Base-by-base conservation (phyloP, 2,888 invertebrate genomes). In the Ferrisia virgata region DNA sequence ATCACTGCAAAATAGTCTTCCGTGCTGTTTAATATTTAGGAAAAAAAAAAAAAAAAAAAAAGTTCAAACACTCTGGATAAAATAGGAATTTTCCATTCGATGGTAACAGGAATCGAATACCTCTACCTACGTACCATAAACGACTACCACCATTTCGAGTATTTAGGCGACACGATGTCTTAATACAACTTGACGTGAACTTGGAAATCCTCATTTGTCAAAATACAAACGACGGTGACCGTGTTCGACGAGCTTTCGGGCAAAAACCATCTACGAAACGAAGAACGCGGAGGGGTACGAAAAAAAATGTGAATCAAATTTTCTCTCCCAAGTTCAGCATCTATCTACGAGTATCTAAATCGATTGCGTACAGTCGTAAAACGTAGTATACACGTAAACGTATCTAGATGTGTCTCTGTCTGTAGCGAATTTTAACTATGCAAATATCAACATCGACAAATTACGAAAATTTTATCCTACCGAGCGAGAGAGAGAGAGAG, bases 361-460 rank as follows among this genome's bases (percentile, higher is more conserved):
- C 36, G 36, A 36, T 36, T 36, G 36, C 13, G 2, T 0, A 8
- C 1, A 22, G 53, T 53, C 53, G 53, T 53, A 53, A 53, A 53
- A 53, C 53, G 22, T 53, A 53, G 53, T 2, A 47, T n/a, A n/a
- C n/a, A n/a, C n/a, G n/a, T n/a, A n/a, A n/a, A n/a, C n/a, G n/a
- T n/a, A n/a, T n/a, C n/a, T n/a, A n/a, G n/a, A n/a, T n/a, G n/a
- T n/a, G n/a, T n/a, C n/a, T n/a, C n/a, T 47, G 5, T 53, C 18
- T 53, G 22, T 53, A 53, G 18, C 18, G 22, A 47, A 47, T 9
- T 22, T 53, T 18, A 53, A 53, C 53, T 53, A 53, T 53, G 53
- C 53, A 64, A 64, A 64, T 28, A 64, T 64, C 28, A 64, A 64
- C 64, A 64, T 64, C 64, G 64, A 64, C 64, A 64, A 64, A 64